These are phyloP conservation scores for Mythimna loreyi DNA, from an alignment of 2,888 invertebrate species.

Conservation along the genomic window DNA sequence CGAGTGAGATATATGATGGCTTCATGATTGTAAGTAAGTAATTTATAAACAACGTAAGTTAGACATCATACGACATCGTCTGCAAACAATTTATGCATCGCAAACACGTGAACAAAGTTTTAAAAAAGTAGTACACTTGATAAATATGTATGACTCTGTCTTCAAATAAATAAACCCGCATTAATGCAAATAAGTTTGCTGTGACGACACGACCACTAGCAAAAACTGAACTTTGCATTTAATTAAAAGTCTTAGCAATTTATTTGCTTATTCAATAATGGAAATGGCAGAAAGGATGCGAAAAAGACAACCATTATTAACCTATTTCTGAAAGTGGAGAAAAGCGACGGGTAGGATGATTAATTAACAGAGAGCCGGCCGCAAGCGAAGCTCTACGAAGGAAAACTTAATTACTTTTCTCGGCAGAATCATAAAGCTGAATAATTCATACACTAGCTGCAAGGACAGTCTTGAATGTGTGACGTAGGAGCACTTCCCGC, in stretches of 20 bases:
- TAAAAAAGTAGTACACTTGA: conserved; percentile 36
- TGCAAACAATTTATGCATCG: conserved; percentile 1
- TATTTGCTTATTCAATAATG: conserved; percentile 84
- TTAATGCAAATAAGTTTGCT: conserved; percentile 57
- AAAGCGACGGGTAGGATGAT: conserved; percentile 83
- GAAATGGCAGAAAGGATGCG: conserved; percentile 78
- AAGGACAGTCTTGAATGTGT: conserved; percentile 74
- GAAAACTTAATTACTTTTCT: conserved; percentile 88
- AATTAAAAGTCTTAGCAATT: conserved; percentile 71
- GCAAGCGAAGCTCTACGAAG: conserved; percentile 79
- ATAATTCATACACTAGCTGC: conserved; percentile 81
- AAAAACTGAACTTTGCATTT: conserved; percentile 72
- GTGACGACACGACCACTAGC: conserved; percentile 50
- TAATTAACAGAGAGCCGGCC: conserved; percentile 84
- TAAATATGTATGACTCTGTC: conserved; percentile 49
- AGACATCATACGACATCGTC: conserved; percentile 6
- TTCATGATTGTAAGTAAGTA: conserved; percentile 2
- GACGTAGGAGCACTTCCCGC: conserved; percentile 67
- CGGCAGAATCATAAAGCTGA: conserved; percentile 83
- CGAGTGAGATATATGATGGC: background rate
- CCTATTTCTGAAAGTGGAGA: conserved; percentile 82
- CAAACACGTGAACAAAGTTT: conserved; percentile 18
- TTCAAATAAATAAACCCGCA: conserved; percentile 57
- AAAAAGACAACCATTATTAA: conserved; percentile 84
- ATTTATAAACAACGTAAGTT: background rate